Evolutionary conservation across 2,113 vertebrate genomes (phyloP), one percentile per base, ranked within the genome.

Genomic region (Limnothrissa miodon): DNA sequence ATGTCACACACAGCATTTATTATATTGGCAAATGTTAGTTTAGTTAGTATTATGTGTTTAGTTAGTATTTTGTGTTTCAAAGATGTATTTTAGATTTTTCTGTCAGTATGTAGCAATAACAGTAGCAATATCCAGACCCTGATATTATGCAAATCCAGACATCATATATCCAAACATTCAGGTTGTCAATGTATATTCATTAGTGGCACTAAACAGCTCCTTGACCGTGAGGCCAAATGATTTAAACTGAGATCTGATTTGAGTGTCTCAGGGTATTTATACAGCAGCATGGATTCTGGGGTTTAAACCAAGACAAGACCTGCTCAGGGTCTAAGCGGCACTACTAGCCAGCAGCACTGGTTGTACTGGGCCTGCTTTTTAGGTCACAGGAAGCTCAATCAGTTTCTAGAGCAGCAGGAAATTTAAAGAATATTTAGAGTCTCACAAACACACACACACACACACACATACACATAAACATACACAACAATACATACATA

Each of bases 1-100:
- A 74, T 74, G 66, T 39, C 66, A 74, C 5, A 74, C 66, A 74
- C 66, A 66, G 15, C 66, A 74, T 33, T 56, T 62, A 62, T 9
- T 62, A n/a, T n/a, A n/a, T n/a, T n/a, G n/a, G n/a, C n/a, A n/a
- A n/a, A n/a, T n/a, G n/a, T n/a, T n/a, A n/a, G n/a, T n/a, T n/a
- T n/a, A n/a, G n/a, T n/a, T n/a, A 70, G 3, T 33, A 36, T 42
- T 42, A 4, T 42, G 42, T 42, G 11, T n/a, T 56, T 23, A n/a
- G n/a, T n/a, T n/a, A 70, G 3, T 33, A 36, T 42, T 42, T 42
- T 42, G 42, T 42, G 11, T n/a, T 56, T 23, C 53, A 56, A n/a
- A 56, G 53, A 56, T 6, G 53, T 21, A 56, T 23, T 56, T 23
- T 56, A 21, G 19, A 56, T n/a, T 56, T n/a, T 66, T 25, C 29